phyloP scores from a whole-genome alignment of 2,888 invertebrate genomes.

The Carcina quercana region DNA sequence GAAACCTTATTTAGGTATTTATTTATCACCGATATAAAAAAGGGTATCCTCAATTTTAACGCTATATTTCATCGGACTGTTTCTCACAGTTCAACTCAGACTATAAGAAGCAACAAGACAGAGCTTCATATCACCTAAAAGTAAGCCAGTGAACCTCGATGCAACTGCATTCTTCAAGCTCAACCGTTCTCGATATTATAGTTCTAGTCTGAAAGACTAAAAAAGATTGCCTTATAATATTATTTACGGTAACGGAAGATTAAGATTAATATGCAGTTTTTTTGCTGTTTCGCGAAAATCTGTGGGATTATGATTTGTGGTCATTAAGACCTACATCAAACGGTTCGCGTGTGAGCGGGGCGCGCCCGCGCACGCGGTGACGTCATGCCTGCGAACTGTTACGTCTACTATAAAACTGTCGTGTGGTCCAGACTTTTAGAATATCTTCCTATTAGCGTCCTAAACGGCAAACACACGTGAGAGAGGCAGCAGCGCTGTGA shows the following conservation, averaged over 20 bases:
- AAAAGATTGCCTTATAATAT: slow-evolving; percentile 25
- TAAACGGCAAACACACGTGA: too few relatives aligned
- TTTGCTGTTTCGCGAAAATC: slow-evolving; percentile 31
- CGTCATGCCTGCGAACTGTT: slow-evolving; percentile 17
- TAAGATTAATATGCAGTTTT: slow-evolving; percentile 59
- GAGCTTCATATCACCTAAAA: too few relatives aligned
- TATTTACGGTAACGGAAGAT: slow-evolving; percentile 51
- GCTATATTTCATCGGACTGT: slow-evolving; percentile 44
- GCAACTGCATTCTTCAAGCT: too few relatives aligned
- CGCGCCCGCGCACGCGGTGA: slow-evolving; percentile 39
- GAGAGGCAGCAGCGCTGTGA: too few relatives aligned
- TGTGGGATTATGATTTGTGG: slow-evolving; percentile 52
- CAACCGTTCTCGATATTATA: too few relatives aligned
- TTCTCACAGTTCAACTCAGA: slow-evolving; percentile 40
- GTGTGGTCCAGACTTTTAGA: too few relatives aligned
- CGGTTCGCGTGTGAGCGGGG: slow-evolving; percentile 47
- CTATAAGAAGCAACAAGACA: too few relatives aligned
- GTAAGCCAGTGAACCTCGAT: too few relatives aligned
- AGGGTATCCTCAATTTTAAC: slow-evolving; percentile 33
- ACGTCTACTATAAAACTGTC: too few relatives aligned
- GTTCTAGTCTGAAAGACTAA: slow-evolving; percentile 17
- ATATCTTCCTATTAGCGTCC: too few relatives aligned
- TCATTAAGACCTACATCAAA: slow-evolving; percentile 57
- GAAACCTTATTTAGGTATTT: slow-evolving; percentile 36
- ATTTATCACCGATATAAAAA: slow-evolving; percentile 45